Evolutionary conservation across 92 coral and sea anemone species (phyloP).

Genomic region (Pocillopora meandrina): DNA sequence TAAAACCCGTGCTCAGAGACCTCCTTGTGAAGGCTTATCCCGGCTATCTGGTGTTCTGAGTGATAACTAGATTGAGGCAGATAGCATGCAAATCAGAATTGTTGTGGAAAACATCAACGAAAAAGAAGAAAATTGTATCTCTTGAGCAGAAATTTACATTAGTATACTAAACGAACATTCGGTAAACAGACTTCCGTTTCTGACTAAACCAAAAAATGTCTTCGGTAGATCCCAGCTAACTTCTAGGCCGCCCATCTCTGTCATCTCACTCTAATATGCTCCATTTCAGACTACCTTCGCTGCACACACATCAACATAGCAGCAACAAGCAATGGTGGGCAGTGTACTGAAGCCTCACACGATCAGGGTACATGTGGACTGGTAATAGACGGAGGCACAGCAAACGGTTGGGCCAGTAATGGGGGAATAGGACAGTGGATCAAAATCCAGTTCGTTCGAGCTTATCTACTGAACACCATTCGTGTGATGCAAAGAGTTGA

Average conservation of each 20-base stretch:
- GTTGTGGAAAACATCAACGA: too few species aligned
- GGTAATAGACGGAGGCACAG: constrained; percentile 43
- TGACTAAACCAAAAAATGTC: too few species aligned
- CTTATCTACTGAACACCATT: constrained; percentile 62
- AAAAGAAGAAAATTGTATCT: too few species aligned
- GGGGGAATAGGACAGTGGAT: constrained; percentile 50
- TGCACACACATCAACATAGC: constrained; percentile 72
- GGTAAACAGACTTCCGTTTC: too few species aligned
- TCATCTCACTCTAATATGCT: not conserved
- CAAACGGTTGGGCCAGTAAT: not conserved
- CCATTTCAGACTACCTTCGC: constrained; percentile 56
- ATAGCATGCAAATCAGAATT: too few species aligned
- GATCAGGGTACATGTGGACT: constrained; percentile 16
- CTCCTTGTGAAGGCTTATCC: too few species aligned
- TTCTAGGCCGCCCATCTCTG: too few species aligned
- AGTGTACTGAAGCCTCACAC: constrained; percentile 44
- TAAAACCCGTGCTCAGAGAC: too few species aligned
- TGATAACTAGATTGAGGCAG: too few species aligned
- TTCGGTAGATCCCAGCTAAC: not conserved
- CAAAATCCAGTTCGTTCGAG: constrained; percentile 58
- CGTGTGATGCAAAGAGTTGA: constrained; percentile 63
- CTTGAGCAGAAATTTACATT: too few species aligned
- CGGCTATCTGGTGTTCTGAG: too few species aligned
- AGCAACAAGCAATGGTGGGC: constrained; percentile 45
- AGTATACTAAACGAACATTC: too few species aligned